Evolutionary conservation across 2,113 vertebrate genomes (phyloP).

Genomic region (Sceloporus undulatus): DNA sequence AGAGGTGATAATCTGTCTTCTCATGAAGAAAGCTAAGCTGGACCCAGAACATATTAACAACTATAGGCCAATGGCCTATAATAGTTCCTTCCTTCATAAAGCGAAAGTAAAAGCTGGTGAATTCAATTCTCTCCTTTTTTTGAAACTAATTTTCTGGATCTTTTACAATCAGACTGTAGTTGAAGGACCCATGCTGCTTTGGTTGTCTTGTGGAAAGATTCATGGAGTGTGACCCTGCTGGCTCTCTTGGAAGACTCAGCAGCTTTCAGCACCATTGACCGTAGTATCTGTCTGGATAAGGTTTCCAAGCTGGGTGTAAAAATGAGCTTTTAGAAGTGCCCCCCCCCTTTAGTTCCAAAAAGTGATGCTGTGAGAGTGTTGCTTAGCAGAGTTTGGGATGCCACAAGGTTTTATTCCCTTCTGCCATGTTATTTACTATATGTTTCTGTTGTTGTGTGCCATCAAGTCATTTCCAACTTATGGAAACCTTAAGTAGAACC

Average conservation of each 20-base stretch:
- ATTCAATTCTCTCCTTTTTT: neutral
- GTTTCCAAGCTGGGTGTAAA: neutral
- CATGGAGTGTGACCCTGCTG: neutral
- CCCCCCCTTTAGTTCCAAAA: neutral
- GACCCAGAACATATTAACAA: neutral
- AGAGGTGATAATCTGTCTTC: neutral
- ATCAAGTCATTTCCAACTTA: too few species aligned
- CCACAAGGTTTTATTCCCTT: neutral
- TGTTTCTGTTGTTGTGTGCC: too few species aligned
- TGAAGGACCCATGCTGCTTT: too few species aligned
- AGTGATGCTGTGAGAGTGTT: neutral
- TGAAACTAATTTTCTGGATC: neutral
- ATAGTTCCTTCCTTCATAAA: neutral
- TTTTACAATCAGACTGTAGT: too few species aligned
- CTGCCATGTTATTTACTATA: too few species aligned
- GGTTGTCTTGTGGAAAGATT: too few species aligned
- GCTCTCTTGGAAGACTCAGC: neutral
- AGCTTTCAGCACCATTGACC: neutral
- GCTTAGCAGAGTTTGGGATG: neutral
- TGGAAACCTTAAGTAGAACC: too few species aligned
- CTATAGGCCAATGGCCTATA: neutral
- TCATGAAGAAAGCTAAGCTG: neutral
- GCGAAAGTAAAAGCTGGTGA: neutral
- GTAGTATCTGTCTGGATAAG: neutral
- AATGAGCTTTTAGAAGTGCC: neutral